A percentile compares a stretch with the other conserved stretches of the same genome.
phyloP scores from a whole-genome alignment of 2,888 invertebrate species.

The Theretra japonica region DNA sequence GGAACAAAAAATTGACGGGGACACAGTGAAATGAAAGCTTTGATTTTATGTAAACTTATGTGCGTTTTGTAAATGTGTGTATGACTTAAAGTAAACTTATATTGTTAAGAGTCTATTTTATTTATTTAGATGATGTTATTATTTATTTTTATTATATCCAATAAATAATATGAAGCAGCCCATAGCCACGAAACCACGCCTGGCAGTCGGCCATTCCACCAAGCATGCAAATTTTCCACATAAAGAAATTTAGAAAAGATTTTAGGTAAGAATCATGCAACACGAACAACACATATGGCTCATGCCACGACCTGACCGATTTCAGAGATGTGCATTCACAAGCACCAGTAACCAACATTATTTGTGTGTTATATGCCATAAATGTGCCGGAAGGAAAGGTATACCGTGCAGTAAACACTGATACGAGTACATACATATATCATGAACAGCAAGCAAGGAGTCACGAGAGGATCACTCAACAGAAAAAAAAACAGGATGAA shows the following conservation, averaged over 20 bases:
- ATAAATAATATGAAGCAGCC: slow-evolving; percentile 70
- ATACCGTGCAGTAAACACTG: slow-evolving; percentile 80
- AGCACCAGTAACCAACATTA: slow-evolving; percentile 73
- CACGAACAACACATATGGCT: slow-evolving; percentile 82
- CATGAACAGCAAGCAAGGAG: slow-evolving; percentile 79
- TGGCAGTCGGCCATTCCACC: slow-evolving; percentile 81
- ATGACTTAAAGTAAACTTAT: slow-evolving; percentile 26
- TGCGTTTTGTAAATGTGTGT: slow-evolving; percentile 31
- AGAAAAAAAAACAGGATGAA: slow-evolving; percentile 69
- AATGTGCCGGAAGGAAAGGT: slow-evolving; percentile 79
- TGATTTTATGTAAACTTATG: slow-evolving; percentile 32
- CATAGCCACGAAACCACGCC: slow-evolving; percentile 73
- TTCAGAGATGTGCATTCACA: slow-evolving; percentile 79
- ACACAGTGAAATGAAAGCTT: slow-evolving; percentile 55
- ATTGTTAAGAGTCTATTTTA: slow-evolving; percentile 18
- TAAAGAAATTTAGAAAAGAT: slow-evolving; percentile 70
- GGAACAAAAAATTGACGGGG: slow-evolving; percentile 52
- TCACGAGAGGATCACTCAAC: slow-evolving; percentile 69
- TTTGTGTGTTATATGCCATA: slow-evolving; percentile 74
- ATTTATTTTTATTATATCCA: slow-evolving; percentile 42
- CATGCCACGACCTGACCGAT: slow-evolving; percentile 75
- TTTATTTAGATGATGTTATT: slow-evolving; percentile 36
- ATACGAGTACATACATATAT: slow-evolving; percentile 65
- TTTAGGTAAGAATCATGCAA: slow-evolving; percentile 79
- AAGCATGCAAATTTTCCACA: slow-evolving; percentile 80